Base-by-base conservation (phyloP, 2,113 vertebrate genomes). In the Laticauda colubrina region DNA sequence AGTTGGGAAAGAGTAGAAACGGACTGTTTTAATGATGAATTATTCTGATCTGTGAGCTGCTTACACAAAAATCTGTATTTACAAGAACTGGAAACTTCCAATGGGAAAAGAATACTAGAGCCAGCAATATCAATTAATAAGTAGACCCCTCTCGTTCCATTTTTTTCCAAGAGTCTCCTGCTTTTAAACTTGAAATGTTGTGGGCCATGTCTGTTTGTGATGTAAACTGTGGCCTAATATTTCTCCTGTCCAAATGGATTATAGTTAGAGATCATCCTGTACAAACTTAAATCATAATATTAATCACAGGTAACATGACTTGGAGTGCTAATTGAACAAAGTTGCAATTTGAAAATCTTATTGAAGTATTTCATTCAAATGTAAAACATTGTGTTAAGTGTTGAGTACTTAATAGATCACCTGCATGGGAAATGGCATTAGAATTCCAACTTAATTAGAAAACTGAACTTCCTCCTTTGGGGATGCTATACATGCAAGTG, bases 211-310 rank as follows among this genome's bases (percentile, higher is more conserved):
- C 53, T 59, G 29, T 45, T 85, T 23, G 6, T 34, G 61, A 24
- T 51, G 34, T 59, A 90, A 81, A 51, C 29, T 4, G 21, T 26
- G 34, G 18, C 59, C 48, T 92, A 24, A 91, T 91, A n/a, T 88
- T 81, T 45, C 1, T 48, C 57, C 39, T 59, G 12, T 91, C 45
- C 94, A 93, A 43, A 94, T 34, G 39, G 90, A 93, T 75, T 90
- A 29, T 88, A 86, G 54, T 34, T 88, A 34, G 29, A 88, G 15
- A 34, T 55, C n/a, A 54, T 55, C n/a, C 29, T n/a, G 7, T 81
- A 81, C 75, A 34, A 88, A 55, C 15, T 55, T 55, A 88, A 39
- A 89, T 24, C 34, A 57, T 23, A 85, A 45, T 45, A 51, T 51
- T 34, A 59, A 92, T 89, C 39, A 34, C 69, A 69, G 18, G 51